Base-by-base conservation (phyloP, 2,888 invertebrate species). In the Phaedon cochleariae region DNA sequence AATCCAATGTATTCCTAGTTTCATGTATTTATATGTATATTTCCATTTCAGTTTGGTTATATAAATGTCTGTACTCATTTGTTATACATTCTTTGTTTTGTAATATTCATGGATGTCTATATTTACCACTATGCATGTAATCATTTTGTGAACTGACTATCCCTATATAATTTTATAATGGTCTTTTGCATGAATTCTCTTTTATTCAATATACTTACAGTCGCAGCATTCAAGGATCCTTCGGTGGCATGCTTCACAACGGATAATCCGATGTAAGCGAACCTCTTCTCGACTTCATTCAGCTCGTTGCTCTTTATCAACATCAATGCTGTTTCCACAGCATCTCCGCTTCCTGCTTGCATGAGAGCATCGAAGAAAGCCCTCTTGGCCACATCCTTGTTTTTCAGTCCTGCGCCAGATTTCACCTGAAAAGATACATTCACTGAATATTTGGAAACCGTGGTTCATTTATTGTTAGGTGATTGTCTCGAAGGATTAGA, bases 311-410 rank as follows among this genome's bases (percentile, higher is more conserved):
- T 89, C 69, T 89, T 89, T 53, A 96, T 83, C 53, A 96, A 85
- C 68, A 91, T 89, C 1, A 87, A 85, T 48, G 87, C 85, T 0
- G 92, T 90, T 72, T 91, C 90, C 18, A 95, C 89, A 10, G 93
- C 88, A 61, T 92, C 90, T 0, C 92, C 91, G 15, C 91, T 94
- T 26, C 92, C 93, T 0, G 94, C 87, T 62, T 92, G 90, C 74
- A 94, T 90, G 0, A 97, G 83, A 59, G 92, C 95, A 79, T 97
- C 96, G 60, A 94, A 81, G 80, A 92, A 92, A 5, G 94, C 88
- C 73, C 91, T 91, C 86, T 87, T 89, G 53, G 88, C 89, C 15
- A 86, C 81, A 48, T 83, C 84, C 76, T 88, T 89, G 70, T 88
- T 86, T 62, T 86, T 77, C 48, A 86, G 84, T 29, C 84, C 83